Percentiles rank a stretch among this genome's conserved stretches.
phyloP scores from a whole-genome alignment of 2,888 invertebrate species.

The Syrista parreyssii region DNA sequence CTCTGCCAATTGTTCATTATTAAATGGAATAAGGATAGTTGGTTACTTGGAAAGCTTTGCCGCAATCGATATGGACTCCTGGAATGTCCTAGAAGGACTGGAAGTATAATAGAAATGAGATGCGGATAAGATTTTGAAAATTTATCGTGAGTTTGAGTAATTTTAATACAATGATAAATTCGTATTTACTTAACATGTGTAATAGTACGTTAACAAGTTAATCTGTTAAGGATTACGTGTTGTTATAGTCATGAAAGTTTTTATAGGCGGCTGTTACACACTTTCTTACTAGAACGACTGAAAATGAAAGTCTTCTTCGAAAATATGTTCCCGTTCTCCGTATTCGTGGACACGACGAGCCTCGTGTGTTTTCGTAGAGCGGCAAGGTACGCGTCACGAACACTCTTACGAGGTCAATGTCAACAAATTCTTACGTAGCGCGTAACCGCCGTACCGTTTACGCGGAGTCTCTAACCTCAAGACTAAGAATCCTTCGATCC shows the following conservation, averaged over 20 bases:
- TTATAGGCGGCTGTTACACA: neutral
- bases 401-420: constrained; percentile 3
- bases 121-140: neutral
- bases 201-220: neutral
- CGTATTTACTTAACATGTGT: neutral
- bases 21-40: neutral
- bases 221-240: neutral
- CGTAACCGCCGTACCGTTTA: constrained; percentile 1
- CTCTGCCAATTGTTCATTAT: neutral
- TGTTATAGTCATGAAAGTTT: neutral
- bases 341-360: neutral
- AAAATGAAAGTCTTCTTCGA: neutral
- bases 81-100: neutral
- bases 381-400: neutral
- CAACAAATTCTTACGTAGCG: constrained; percentile 1
- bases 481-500: constrained; percentile 1
- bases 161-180: neutral
- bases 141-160: neutral
- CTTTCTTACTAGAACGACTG: neutral
- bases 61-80: neutral
- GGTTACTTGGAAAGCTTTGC: neutral
- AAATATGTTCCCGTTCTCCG: neutral
- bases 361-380: neutral
- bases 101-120: neutral
- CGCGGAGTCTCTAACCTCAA: neutral